Base-by-base conservation (phyloP, 2,888 invertebrate species). In the Orchesella flavescens region DNA sequence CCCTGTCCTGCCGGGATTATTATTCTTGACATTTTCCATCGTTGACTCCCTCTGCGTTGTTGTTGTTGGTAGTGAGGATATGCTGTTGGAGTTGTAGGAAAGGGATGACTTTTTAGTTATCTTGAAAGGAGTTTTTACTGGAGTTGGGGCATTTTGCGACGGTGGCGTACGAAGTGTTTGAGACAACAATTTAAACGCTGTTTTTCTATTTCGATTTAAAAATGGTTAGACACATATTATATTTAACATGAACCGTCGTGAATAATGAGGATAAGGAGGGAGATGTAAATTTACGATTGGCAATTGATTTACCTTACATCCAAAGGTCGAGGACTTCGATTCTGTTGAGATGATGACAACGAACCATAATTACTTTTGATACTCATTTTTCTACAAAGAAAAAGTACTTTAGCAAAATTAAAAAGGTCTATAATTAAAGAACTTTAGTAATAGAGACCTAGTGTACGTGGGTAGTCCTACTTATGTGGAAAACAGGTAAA, bases 151-250 rank as follows among this genome's bases (percentile, higher is more conserved):
- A 4, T 34, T 7, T 7, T 12, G 24, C 1, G 68, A 19, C 1
- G 72, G 49, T 68, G 78, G 49, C 10, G 80, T 19, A 7, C 65
- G 57, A 5, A 81, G 17, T 49, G 81, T 75, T 15, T 81, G 74
- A 1, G 81, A 74, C 13, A 81, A 15, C 9, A 75, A 34, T 69
- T 81, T 81, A 53, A 81, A 81, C 9, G 74, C 49, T 13, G 74
- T 59, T n/a, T 46, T 68, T 19, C 81, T 81, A 19, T 23, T 24
- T 66, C 1, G 9, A 13, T 68, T 68, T 24, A 43, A 61, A 65
- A 34, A 34, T 63, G 24, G 63, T 24, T 2, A 63, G 13, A 46
- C 17, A 1, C 9, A 44, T 13, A 12, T 66, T 19, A 44, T 53
- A n/a, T n/a, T n/a, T 5, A 55, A 23, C 17, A 34, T 19, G 1